A percentile compares a stretch with the other conserved stretches of the same genome.
These are phyloP conservation scores for Periparus ater DNA, from an alignment of 2,797 vertebrate genomes.

Conservation along the genomic window DNA sequence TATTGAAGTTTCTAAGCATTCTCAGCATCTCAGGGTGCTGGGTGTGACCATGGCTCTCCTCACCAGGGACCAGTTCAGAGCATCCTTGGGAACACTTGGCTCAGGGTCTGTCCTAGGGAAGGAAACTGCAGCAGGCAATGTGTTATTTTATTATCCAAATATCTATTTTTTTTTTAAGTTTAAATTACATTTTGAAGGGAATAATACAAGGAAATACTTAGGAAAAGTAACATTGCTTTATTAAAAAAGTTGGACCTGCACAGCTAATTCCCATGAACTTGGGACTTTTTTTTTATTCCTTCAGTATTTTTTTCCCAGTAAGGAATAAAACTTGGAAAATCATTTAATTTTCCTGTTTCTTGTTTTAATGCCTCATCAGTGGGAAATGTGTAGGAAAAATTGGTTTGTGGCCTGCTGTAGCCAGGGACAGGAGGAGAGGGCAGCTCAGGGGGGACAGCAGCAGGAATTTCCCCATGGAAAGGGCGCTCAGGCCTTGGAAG, in stretches of 20 bases:
- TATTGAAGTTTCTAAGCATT: fast-evolving
- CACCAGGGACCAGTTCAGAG: neutral
- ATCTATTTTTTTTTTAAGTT: neutral
- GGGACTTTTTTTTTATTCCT: no score
- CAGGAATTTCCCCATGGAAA: neutral
- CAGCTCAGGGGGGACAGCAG: neutral
- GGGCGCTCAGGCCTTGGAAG: neutral
- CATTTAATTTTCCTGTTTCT: neutral
- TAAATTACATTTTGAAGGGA: neutral
- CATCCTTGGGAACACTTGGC: neutral
- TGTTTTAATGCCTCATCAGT: fast-evolving
- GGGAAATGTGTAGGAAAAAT: neutral
- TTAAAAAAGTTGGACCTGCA: fast-evolving
- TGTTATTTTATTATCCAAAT: neutral
- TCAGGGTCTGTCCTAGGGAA: neutral
- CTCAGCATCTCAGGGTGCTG: fast-evolving
- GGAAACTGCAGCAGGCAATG: neutral
- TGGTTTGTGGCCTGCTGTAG: neutral
- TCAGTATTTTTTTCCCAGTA: neutral
- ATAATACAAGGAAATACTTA: neutral
- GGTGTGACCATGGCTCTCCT: fast-evolving
- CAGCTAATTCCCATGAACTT: neutral
- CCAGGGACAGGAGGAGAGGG: neutral
- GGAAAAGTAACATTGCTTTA: neutral
- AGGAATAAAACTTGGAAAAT: neutral